phyloP scores from a whole-genome alignment of 2,888 invertebrate species.

The Schizaphis graminum region DNA sequence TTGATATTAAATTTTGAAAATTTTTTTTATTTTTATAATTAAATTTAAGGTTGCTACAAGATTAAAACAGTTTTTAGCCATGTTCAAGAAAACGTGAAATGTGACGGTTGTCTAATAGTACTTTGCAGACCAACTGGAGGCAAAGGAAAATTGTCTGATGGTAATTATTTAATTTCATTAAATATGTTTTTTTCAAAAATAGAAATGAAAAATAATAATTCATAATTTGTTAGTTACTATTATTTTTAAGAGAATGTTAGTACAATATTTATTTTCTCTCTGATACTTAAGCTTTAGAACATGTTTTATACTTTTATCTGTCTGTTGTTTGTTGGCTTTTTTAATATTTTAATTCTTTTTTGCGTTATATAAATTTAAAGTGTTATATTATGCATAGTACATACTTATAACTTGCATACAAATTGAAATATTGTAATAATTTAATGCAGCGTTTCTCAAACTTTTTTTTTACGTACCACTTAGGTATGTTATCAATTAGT shows the following conservation, averaged over 20 bases:
- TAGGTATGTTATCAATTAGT: too few species aligned
- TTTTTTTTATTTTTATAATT: not conserved
- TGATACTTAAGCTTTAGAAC: not conserved
- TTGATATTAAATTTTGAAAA: not conserved
- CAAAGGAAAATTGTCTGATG: constrained; percentile 97
- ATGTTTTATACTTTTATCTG: not conserved
- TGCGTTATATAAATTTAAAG: not conserved
- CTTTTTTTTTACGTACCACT: too few species aligned
- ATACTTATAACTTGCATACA: not conserved
- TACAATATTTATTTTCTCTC: not conserved
- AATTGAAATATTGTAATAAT: not conserved
- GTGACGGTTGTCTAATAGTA: constrained; percentile 97
- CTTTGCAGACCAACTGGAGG: constrained; percentile 99
- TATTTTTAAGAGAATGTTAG: not conserved
- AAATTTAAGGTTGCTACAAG: constrained; percentile 86
- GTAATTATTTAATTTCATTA: constrained; percentile 69
- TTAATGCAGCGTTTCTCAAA: too few species aligned
- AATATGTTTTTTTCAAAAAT: not conserved
- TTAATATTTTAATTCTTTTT: not conserved
- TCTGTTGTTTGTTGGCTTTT: not conserved
- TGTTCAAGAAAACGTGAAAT: constrained; percentile 97
- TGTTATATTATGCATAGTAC: not conserved
- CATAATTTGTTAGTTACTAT: not conserved
- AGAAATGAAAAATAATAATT: not conserved
- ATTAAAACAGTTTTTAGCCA: constrained; percentile 99